Conservation (phyloP, 2,113 vertebrate species). For the Psilopsiagon aurifrons region DNA sequence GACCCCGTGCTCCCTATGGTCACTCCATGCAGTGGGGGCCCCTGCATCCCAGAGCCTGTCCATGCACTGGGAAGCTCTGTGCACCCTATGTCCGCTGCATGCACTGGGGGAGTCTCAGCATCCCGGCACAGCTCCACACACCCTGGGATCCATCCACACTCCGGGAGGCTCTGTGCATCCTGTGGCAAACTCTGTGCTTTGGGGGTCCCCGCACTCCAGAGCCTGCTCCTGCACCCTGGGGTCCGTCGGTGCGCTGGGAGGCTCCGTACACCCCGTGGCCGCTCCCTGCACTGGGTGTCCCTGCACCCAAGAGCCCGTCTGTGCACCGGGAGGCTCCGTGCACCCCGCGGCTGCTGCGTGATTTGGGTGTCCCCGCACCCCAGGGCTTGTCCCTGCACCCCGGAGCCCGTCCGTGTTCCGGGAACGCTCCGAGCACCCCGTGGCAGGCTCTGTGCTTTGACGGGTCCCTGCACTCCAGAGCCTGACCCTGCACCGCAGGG, state of each 20-base stretch:
- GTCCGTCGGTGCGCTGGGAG: too few species aligned
- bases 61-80: neutral
- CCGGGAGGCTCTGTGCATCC: neutral
- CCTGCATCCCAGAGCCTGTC: neutral
- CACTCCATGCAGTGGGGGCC: neutral
- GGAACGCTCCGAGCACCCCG: neutral
- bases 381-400: neutral
- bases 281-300: too few species aligned
- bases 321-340: too few species aligned
- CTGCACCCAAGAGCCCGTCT: neutral
- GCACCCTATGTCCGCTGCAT: fast-evolving
- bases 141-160: neutral
- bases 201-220: neutral
- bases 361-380: neutral
- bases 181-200: too few species aligned
- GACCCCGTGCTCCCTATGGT: neutral
- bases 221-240: neutral
- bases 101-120: neutral
- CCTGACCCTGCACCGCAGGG: neutral
- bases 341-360: too few species aligned
- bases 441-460: neutral
- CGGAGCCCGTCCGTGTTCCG: neutral
- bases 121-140: neutral
- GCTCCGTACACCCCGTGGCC: too few species aligned
- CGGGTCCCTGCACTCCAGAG: neutral